Evolutionary conservation across 2,888 invertebrate genomes (phyloP), one percentile per base, ranked within the genome.

Genomic region (Archips crataeganus): DNA sequence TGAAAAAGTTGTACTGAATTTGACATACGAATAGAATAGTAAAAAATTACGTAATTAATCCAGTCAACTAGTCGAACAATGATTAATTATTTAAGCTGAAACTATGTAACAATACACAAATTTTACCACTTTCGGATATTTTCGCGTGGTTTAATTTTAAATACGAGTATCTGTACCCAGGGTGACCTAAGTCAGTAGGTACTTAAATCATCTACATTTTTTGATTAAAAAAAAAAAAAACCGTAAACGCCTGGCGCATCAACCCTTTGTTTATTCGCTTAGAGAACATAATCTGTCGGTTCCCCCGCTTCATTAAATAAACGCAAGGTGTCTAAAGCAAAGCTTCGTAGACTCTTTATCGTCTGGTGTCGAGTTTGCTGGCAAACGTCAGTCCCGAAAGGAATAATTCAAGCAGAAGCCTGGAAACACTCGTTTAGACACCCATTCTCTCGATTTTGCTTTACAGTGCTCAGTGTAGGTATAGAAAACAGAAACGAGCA

Each of bases 381-480:
- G 49, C 67, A 63, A 66, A 63, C 69, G 64, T 66, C 64, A 61
- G 57, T 49, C 51, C 13, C 54, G 45, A 57, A 36, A 51, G 65
- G 70, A 81, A 84, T 82, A 80, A 80, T 81, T 80, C 79, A 81
- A 77, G 70, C 72, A 66, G 70, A 71, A 77, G 71, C 54, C 71
- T 68, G 70, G 60, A 72, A 75, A 39, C 39, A 68, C 75, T 73
- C 74, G 77, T 80, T 81, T 78, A 79, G 79, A 76, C 79, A 70
- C 71, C 73, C 71, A 82, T 79, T 81, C 77, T 81, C 81, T 77
- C 76, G 74, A 80, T 78, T 73, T 76, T 74, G 75, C 72, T 85
- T 84, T 85, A 85, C 82, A 82, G 75, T 60, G 68, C 11, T 65
- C 47, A 60, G 65, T 34, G n/a, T 8, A 13, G 10, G 59, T 34